A percentile compares a stretch with the other conserved stretches of the same genome.
These are phyloP conservation scores for Notodonta ziczac DNA, from an alignment of 2,888 invertebrate species.

Conservation along the genomic window DNA sequence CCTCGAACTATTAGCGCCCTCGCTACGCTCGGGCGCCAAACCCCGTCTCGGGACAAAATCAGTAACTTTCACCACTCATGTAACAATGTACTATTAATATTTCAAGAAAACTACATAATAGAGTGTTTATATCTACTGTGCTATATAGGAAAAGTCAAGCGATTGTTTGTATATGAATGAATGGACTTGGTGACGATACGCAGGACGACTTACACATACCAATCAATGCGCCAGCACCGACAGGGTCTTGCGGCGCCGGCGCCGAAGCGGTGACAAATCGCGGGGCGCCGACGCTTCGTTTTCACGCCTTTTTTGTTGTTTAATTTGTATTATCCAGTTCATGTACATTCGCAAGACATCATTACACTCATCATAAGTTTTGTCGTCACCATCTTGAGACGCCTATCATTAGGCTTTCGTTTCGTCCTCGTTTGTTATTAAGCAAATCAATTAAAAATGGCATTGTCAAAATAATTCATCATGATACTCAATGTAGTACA, in stretches of 20 bases:
- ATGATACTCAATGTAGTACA: slow-evolving; percentile 31
- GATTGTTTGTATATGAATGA: slow-evolving; percentile 21
- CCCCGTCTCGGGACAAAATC: no score
- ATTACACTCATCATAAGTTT: slow-evolving; percentile 5
- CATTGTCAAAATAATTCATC: slow-evolving; percentile 7
- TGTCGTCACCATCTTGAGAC: slow-evolving; percentile 2
- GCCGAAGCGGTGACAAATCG: slow-evolving; percentile 23
- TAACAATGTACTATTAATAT: no score
- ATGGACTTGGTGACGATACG: not conserved
- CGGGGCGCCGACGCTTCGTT: slow-evolving; percentile 17
- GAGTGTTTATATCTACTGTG: no score
- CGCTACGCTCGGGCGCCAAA: no score
- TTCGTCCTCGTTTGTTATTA: slow-evolving; percentile 7
- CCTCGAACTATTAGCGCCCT: no score
- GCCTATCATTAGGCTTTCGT: slow-evolving; percentile 1
- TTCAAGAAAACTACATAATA: not conserved
- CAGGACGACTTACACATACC: not conserved
- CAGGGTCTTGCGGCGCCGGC: slow-evolving; percentile 16
- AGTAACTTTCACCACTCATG: no score
- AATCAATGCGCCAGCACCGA: slow-evolving; percentile 7
- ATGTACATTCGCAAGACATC: slow-evolving; percentile 4
- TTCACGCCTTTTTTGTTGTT: slow-evolving; percentile 23
- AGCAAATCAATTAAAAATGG: slow-evolving; percentile 6
- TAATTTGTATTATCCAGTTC: slow-evolving; percentile 13
- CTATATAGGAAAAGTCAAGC: not conserved